These are phyloP conservation scores for Euthynnus affinis DNA, from an alignment of 2,797 vertebrate species.

Conservation along the genomic window DNA sequence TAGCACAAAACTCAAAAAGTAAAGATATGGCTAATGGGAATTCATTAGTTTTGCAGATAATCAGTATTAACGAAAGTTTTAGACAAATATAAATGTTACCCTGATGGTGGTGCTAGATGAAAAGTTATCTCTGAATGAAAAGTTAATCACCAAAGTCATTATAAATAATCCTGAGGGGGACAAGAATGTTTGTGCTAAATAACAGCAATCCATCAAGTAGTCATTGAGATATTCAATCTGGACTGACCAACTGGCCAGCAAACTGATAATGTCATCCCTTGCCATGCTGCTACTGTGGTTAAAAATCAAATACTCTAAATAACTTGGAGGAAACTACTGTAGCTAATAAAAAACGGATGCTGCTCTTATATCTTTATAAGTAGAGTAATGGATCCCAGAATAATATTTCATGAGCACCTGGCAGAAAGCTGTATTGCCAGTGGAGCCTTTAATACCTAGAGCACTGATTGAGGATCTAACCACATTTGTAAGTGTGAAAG, in stretches of 20 bases:
- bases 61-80: not conserved
- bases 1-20: too few relatives aligned
- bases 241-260: not conserved
- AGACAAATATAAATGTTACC: not conserved
- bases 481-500: constrained; percentile 5
- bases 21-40: not conserved
- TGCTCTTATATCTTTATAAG: constrained; percentile 8
- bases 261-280: not conserved
- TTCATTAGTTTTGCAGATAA: not conserved
- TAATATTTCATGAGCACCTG: constrained; percentile 16
- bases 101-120: too few relatives aligned
- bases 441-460: constrained; percentile 9
- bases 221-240: not conserved
- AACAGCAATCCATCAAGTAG: too few relatives aligned
- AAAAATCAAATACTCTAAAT: not conserved
- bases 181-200: not conserved
- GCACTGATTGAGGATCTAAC: constrained; percentile 16
- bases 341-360: constrained; percentile 1
- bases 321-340: not conserved
- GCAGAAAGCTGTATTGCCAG: constrained; percentile 7
- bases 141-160: not conserved
- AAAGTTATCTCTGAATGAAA: too few relatives aligned
- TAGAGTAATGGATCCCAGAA: constrained; percentile 20
- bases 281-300: not conserved
- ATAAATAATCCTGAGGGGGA: not conserved